These are phyloP conservation scores for Pipistrellus pygmaeus DNA, from an alignment of 2,797 vertebrate species.

Conservation along the genomic window DNA sequence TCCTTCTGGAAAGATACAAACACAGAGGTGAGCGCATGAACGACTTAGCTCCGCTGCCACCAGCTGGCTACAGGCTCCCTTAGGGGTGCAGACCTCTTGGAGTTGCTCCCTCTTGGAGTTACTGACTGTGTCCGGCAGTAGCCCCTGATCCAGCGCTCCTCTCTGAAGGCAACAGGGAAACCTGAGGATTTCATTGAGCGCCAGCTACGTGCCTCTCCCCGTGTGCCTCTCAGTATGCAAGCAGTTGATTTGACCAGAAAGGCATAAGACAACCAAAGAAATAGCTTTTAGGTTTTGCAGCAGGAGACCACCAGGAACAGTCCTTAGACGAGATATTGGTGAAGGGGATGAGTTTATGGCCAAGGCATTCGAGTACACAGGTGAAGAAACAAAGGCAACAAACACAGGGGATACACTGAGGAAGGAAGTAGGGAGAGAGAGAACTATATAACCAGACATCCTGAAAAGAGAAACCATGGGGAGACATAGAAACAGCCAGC, in stretches of 20 bases:
- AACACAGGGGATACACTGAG: too few relatives aligned
- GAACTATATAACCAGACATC: too few relatives aligned
- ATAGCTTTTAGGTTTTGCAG: not conserved
- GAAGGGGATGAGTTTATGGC: too few relatives aligned
- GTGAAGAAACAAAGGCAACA: too few relatives aligned
- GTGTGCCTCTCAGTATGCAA: not conserved
- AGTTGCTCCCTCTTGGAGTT: rapidly evolving
- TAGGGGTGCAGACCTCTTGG: rapidly evolving
- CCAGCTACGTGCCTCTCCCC: not conserved
- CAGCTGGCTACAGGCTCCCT: rapidly evolving
- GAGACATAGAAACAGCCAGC: too few relatives aligned
- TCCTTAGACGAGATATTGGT: not conserved
- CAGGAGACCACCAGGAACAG: not conserved
- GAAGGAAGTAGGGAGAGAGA: too few relatives aligned
- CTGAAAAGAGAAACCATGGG: too few relatives aligned
- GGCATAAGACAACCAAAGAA: not conserved
- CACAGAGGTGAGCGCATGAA: rapidly evolving
- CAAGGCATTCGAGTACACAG: too few relatives aligned
- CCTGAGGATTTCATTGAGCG: not conserved
- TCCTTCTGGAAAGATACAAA: too few relatives aligned
- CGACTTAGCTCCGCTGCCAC: rapidly evolving
- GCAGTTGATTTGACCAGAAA: not conserved
- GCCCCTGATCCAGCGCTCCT: not conserved
- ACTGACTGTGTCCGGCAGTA: not conserved
- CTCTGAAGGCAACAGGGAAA: not conserved